Evolutionary conservation across 1,140 invertebrate genomes (phyloP).

Genomic region (Drosophila auraria): DNA sequence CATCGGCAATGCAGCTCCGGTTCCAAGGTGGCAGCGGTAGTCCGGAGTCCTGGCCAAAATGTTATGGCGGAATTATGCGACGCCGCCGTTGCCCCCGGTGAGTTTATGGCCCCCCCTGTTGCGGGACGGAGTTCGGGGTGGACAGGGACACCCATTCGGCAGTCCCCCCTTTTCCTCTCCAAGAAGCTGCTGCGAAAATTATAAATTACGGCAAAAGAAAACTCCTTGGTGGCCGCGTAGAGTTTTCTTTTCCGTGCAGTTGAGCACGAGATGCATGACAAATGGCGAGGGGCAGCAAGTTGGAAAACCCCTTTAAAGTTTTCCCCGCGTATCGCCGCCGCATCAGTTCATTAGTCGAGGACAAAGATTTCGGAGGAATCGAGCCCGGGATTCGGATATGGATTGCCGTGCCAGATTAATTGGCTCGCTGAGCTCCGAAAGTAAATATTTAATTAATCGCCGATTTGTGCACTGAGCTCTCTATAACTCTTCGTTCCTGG

Average conservation of each 20-base stretch:
- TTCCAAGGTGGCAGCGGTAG: conserved; percentile 66
- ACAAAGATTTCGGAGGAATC: conserved; percentile 57
- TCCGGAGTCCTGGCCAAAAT: conserved; percentile 65
- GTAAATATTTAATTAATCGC: conserved; percentile 80
- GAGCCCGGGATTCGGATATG: conserved; percentile 10
- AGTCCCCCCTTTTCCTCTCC: conserved; percentile 5
- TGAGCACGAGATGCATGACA: conserved; percentile 81
- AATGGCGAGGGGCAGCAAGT: conserved; percentile 43
- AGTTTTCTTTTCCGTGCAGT: conserved; percentile 81
- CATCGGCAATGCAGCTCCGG: conserved; percentile 55
- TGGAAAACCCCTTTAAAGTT: conserved; percentile 43
- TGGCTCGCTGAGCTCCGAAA: conserved; percentile 47
- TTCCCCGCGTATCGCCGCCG: conserved; percentile 31
- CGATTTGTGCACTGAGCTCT: conserved; percentile 80
- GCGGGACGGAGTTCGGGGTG: conserved; percentile 36
- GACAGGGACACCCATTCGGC: conserved; percentile 25
- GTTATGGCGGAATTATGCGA: conserved; percentile 78
- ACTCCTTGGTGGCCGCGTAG: conserved; percentile 25
- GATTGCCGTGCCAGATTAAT: conserved; percentile 71
- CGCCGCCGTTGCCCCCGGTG: conserved; percentile 74
- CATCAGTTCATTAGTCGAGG: conserved; percentile 69
- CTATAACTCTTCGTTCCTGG: conserved; percentile 37
- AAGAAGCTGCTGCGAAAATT: conserved; percentile 42
- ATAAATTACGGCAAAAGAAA: conserved; percentile 58
- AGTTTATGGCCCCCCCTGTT: conserved; percentile 70